A percentile compares a stretch with the other conserved stretches of the same genome.
Evolutionary conservation across 2,888 invertebrate genomes (phyloP).

Genomic region (Sycophila texana): DNA sequence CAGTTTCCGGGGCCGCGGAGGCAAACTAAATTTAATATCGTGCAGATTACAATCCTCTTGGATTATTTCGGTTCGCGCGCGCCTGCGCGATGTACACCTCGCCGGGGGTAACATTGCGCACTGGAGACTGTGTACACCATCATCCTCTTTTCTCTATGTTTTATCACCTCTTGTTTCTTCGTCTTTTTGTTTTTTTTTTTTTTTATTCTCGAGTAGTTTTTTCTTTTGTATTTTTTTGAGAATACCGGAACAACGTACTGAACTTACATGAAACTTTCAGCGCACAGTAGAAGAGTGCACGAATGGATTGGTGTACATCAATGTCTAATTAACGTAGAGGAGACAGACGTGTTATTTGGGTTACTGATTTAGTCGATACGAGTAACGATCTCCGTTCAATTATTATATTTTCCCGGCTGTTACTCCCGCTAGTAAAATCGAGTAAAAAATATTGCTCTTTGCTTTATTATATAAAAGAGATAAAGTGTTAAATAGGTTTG

Average conservation of each 20-base stretch:
- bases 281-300: neutral
- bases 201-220: neutral
- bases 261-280: conserved; percentile 46
- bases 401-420: too few species aligned
- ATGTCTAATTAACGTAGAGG: conserved; percentile 27
- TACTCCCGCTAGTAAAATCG: too few species aligned
- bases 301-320: neutral
- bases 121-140: neutral
- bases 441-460: too few species aligned
- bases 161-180: conserved; percentile 23
- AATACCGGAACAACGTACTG: neutral
- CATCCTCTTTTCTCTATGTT: neutral
- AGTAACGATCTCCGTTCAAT: too few species aligned
- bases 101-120: neutral
- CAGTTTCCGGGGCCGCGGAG: conserved; percentile 43
- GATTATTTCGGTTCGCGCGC: conserved; percentile 65
- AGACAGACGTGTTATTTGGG: conserved; percentile 20
- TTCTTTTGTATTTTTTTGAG: neutral
- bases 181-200: neutral
- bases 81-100: neutral
- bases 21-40: conserved; percentile 72
- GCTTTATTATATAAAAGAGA: too few species aligned
- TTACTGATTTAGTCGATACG: conserved; percentile 26
- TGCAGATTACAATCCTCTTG: conserved; percentile 69
- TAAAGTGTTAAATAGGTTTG: too few species aligned